Evolutionary conservation across 1,140 invertebrate genomes (phyloP), one percentile per base, ranked within the genome.

Genomic region (Cyphomyrmex costatus): DNA sequence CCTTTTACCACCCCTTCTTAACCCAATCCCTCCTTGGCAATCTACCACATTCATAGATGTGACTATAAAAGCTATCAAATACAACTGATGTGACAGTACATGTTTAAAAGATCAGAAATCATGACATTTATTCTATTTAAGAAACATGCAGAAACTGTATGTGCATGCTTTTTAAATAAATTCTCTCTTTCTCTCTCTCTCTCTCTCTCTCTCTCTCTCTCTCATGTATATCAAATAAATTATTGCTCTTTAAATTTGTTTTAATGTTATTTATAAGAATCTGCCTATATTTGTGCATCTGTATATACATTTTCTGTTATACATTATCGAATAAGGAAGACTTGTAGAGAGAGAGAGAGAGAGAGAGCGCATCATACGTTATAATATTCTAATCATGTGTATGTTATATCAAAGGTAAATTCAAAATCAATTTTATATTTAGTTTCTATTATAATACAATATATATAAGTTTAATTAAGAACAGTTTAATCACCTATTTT

Each of bases 1-100:
- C 93, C 93, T 93, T 94, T 94, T 93, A 94, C 90, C 87, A 21
- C 86, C 71, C 60, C 65, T 80, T 33, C 66, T 63, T 70, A 24
- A 46, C 24, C 73, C 86, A 42, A 68, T 68, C 36, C 33, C 33
- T 53, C n/a, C 51, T 56, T 58, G 12, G 27, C 56, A 27, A 36
- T 24, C 14, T 6, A 60, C 86, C 65, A n/a, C 42, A 63, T 33
- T 80, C 19, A 24, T 27, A 21, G 46, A 63, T 53, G 27, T 46
- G n/a, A 24, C 30, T 53, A 42, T 42, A 61, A 10, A 77, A 49
- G 56, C 56, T 49, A 66, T 61, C 27, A 21, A 63, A 63, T 78
- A 30, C 36, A 10, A 27, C n/a, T 33, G 51, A 49, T 21, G 27
- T 58, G 42, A 33, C n/a, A 14, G 21, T 0, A 82, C 24, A 63